phyloP scores from a whole-genome alignment of 1,140 invertebrate genomes.

The Tetragnatha versicolor region DNA sequence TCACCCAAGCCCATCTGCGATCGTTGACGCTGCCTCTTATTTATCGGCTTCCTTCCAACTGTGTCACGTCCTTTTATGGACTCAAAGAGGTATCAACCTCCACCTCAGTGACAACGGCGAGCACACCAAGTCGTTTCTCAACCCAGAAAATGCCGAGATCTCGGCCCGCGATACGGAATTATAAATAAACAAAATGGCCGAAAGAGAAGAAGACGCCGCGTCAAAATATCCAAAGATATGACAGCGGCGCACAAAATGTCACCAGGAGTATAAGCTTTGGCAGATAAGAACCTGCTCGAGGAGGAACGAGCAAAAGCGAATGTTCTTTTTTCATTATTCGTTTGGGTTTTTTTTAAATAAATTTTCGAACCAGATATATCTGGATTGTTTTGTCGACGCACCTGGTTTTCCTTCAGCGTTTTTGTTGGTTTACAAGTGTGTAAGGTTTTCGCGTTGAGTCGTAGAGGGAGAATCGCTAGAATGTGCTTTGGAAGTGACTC shows the following conservation, averaged over 20 bases:
- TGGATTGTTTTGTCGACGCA: background rate
- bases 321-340: background rate
- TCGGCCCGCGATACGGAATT: background rate
- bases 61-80: too few species aligned
- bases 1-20: too few species aligned
- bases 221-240: conserved; percentile 36
- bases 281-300: conserved; percentile 24
- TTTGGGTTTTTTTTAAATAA: too few species aligned
- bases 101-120: too few species aligned
- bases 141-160: too few species aligned
- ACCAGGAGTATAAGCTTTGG: conserved; percentile 1
- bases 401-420: background rate
- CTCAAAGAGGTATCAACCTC: too few species aligned
- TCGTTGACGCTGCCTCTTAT: too few species aligned
- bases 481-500: too few species aligned
- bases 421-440: background rate
- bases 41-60: too few species aligned
- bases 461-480: too few species aligned
- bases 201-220: conserved; percentile 2
- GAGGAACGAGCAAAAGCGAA: background rate
- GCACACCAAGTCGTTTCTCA: too few species aligned
- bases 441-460: too few species aligned
- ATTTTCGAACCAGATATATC: background rate
- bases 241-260: conserved; percentile 34
- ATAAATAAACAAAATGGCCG: background rate